phyloP scores from a whole-genome alignment of 2,888 invertebrate genomes.

The Neuroscelio doddi region DNA sequence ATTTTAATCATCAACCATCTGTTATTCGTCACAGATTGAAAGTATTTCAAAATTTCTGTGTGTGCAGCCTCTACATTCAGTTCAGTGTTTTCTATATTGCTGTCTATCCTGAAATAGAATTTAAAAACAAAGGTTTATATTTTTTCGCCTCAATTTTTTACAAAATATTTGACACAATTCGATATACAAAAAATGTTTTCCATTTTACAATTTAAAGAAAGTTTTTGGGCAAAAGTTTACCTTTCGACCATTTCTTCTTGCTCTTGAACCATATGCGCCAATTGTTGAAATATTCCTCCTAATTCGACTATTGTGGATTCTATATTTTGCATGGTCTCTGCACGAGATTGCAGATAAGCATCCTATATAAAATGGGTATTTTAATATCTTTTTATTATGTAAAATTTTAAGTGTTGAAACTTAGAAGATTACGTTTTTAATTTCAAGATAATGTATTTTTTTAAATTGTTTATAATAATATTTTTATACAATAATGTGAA shows the following conservation, averaged over 20 bases:
- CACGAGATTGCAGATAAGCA: conserved; percentile 91
- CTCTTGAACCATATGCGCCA: conserved; percentile 97
- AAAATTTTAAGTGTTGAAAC: too few species aligned
- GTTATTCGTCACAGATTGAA: conserved; percentile 96
- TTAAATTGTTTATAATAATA: too few species aligned
- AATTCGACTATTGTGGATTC: conserved; percentile 99
- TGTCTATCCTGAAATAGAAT: conserved; percentile 84
- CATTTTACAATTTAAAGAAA: background rate
- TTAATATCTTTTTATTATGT: background rate
- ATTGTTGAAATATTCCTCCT: conserved; percentile 97
- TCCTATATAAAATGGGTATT: conserved; percentile 73
- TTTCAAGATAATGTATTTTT: too few species aligned
- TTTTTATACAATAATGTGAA: background rate
- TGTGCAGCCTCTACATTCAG: conserved; percentile 99
- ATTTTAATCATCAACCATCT: conserved; percentile 99
- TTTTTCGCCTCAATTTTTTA: too few species aligned
- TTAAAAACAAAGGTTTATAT: too few species aligned
- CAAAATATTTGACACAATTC: too few species aligned
- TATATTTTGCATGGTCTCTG: conserved; percentile 99
- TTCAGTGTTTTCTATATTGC: conserved; percentile 95
- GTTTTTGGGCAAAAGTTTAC: conserved; percentile 62
- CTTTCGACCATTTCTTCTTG: conserved; percentile 98
- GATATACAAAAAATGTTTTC: too few species aligned
- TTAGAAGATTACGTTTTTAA: too few species aligned
- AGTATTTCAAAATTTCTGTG: conserved; percentile 96